A percentile compares a stretch with the other conserved stretches of the same genome.
These are phyloP conservation scores for Apodemia mormo DNA, from an alignment of 2,888 invertebrate species.

Conservation along the genomic window DNA sequence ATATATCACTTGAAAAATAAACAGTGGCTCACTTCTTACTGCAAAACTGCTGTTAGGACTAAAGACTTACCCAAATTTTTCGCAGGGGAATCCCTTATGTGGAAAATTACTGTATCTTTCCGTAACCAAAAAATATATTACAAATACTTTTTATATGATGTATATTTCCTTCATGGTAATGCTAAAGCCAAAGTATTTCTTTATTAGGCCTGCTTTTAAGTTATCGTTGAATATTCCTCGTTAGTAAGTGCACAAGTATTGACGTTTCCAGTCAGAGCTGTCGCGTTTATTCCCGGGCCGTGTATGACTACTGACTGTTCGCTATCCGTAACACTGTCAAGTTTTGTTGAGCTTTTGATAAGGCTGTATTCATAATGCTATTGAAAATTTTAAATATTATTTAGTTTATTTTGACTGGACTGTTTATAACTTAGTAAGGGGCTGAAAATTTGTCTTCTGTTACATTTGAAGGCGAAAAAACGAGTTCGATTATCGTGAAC, in stretches of 20 bases:
- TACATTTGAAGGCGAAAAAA: no score
- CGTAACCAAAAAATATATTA: no score
- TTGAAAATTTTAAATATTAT: no score
- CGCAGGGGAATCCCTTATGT: no score
- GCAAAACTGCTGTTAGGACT: neutral
- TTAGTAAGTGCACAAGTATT: neutral
- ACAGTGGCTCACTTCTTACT: neutral
- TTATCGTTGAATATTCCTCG: neutral
- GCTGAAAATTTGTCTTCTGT: no score
- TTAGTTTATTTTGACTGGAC: no score
- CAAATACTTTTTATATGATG: no score
- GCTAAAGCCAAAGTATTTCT: no score
- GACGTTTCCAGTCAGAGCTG: constrained; percentile 33
- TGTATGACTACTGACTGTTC: constrained; percentile 53
- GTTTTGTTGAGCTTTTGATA: constrained; percentile 56
- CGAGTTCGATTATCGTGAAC: no score
- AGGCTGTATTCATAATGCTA: constrained; percentile 48
- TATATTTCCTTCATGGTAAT: no score
- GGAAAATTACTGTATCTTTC: neutral
- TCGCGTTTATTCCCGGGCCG: constrained; percentile 47
- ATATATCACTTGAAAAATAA: no score
- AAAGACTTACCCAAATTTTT: neutral
- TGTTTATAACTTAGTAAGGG: no score
- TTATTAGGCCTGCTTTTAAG: neutral
- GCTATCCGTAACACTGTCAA: constrained; percentile 43